Conservation (phyloP, 2,113 vertebrate genomes). For the Ploceus nigricollis region DNA sequence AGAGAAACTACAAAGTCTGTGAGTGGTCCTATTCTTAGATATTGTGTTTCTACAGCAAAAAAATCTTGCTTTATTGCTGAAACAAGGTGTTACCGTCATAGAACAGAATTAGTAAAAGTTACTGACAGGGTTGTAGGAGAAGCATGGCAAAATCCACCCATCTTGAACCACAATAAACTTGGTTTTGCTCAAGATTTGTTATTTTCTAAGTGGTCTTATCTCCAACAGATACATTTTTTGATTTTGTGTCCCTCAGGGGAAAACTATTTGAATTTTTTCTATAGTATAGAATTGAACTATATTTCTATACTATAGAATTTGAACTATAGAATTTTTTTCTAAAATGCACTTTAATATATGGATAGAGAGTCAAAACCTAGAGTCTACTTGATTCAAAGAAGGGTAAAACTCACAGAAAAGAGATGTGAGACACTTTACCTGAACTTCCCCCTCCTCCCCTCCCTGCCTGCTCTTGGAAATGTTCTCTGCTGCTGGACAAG, state of each 20-base stretch:
- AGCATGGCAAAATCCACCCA: not conserved
- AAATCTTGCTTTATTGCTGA: not conserved
- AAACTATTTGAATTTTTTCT: not conserved
- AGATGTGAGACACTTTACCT: not conserved
- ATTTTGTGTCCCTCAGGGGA: not conserved
- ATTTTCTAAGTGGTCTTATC: not conserved
- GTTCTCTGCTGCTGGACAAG: not conserved
- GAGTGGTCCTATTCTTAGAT: not conserved
- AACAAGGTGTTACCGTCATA: not conserved
- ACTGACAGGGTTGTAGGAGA: not conserved
- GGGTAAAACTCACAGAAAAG: not conserved
- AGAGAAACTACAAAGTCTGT: not conserved
- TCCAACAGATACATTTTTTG: not conserved
- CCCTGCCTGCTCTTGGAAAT: not conserved
- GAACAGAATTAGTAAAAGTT: not conserved
- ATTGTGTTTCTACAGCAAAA: not conserved
- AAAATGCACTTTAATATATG: not conserved
- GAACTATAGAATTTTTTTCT: not conserved
- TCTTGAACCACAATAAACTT: not conserved
- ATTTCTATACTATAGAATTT: too few species aligned
- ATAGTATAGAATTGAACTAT: too few species aligned
- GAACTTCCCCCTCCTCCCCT: not conserved
- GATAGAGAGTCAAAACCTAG: not conserved
- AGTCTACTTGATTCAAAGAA: not conserved
- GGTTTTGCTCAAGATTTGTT: not conserved